phyloP scores from a whole-genome alignment of 2,113 vertebrate genomes.

The Cyanistes caeruleus region DNA sequence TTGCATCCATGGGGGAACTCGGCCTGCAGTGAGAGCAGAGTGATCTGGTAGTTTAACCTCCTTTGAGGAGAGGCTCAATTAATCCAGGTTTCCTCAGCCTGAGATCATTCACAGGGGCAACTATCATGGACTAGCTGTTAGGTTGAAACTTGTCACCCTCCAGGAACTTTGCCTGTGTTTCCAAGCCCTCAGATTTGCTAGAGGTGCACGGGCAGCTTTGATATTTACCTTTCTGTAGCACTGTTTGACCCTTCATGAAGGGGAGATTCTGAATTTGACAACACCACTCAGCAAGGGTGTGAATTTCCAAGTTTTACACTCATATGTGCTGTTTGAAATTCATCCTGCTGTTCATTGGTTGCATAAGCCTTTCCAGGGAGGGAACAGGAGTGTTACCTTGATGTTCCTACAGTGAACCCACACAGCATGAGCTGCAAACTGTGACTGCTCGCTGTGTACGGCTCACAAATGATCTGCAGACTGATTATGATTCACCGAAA shows the following conservation, averaged over 20 bases:
- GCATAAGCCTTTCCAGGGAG: slow-evolving; percentile 32
- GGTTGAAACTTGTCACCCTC: background rate
- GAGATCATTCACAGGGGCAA: background rate
- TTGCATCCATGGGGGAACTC: background rate
- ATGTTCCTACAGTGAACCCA: background rate
- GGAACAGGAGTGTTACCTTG: slow-evolving; percentile 45
- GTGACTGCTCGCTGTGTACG: background rate
- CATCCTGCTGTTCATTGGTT: slow-evolving; percentile 23
- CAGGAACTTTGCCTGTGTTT: background rate
- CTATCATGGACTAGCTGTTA: background rate
- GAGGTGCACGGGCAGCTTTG: background rate
- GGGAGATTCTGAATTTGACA: slow-evolving; percentile 21
- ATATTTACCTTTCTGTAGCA: background rate
- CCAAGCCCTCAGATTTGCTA: background rate
- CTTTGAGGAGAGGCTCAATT: background rate
- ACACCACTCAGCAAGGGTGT: slow-evolving; percentile 54
- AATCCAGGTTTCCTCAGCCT: background rate
- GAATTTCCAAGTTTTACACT: slow-evolving; percentile 39
- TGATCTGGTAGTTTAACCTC: background rate
- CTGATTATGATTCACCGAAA: slow-evolving; percentile 47
- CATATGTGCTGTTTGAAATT: background rate
- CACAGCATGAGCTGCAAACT: slow-evolving; percentile 16
- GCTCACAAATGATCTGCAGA: background rate
- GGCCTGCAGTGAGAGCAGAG: background rate
- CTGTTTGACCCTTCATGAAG: background rate